Conservation (phyloP, 2,888 invertebrate species). For the Kryphioiulus occultus region DNA sequence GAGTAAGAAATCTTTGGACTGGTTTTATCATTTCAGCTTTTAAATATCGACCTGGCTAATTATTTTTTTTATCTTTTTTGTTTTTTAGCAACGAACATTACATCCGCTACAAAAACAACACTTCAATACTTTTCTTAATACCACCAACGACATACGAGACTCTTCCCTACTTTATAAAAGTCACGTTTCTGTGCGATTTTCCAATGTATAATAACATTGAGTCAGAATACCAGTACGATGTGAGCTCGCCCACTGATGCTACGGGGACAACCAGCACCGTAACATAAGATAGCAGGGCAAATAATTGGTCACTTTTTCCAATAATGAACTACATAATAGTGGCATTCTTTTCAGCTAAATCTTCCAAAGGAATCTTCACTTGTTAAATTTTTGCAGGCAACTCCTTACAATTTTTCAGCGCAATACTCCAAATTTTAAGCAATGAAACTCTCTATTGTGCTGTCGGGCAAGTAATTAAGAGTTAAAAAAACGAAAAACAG, state of each 20-base stretch:
- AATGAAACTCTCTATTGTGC: too few species aligned
- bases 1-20: constrained; percentile 66
- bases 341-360: not conserved
- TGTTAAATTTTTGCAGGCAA: not conserved
- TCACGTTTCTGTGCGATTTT: constrained; percentile 85
- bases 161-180: constrained; percentile 83
- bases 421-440: too few species aligned
- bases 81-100: constrained; percentile 79
- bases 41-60: not conserved
- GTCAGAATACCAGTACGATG: not conserved
- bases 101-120: constrained; percentile 84
- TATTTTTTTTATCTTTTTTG: constrained; percentile 49
- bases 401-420: too few species aligned
- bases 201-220: constrained; percentile 75
- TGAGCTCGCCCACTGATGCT: not conserved
- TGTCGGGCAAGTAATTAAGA: too few species aligned
- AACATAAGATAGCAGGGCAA: not conserved
- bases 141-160: constrained; percentile 87
- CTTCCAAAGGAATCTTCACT: not conserved
- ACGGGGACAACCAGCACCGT: constrained; percentile 25
- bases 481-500: too few species aligned
- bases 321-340: not conserved
- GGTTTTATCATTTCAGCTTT: not conserved
- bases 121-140: constrained; percentile 87
- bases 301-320: not conserved